Conservation (phyloP, 2,113 vertebrate genomes). For the Polypterus bichir region DNA sequence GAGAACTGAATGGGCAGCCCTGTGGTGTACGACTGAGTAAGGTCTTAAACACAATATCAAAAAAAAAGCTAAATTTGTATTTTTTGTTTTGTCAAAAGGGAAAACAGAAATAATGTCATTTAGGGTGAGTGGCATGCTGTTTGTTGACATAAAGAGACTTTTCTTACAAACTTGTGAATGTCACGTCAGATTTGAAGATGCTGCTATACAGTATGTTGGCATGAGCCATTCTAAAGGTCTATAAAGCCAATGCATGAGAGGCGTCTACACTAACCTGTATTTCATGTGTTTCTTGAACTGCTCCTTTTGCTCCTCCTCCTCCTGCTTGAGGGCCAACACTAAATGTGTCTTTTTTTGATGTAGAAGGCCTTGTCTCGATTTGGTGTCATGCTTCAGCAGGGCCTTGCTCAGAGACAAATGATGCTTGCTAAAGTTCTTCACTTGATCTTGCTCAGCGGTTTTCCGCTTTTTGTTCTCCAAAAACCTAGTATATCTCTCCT, state of each 20-base stretch:
- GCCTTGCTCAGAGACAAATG: constrained; percentile 20
- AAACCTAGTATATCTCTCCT: constrained; percentile 25
- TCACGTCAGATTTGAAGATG: not conserved
- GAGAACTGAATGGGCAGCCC: no score
- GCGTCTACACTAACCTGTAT: constrained; percentile 11
- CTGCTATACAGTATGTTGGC: not conserved
- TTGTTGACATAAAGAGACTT: not conserved
- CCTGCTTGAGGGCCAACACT: constrained; percentile 4
- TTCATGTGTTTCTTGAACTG: constrained; percentile 1
- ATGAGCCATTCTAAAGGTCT: not conserved
- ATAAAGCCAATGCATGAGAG: not conserved
- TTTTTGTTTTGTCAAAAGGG: not conserved
- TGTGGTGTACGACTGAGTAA: no score
- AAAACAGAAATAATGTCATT: not conserved
- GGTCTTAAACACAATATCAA: no score
- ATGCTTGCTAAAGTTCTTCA: constrained; percentile 28
- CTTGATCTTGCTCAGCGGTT: constrained; percentile 20
- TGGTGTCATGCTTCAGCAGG: constrained; percentile 21
- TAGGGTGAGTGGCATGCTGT: not conserved
- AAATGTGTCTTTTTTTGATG: constrained; percentile 16
- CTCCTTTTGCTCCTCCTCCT: constrained; percentile 19
- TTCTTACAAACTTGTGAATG: not conserved
- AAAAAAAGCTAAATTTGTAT: no score
- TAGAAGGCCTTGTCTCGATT: constrained; percentile 1
- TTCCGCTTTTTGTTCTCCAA: constrained; percentile 27